Evolutionary conservation across 2,888 invertebrate species (phyloP).

Genomic region (Allacma fusca): DNA sequence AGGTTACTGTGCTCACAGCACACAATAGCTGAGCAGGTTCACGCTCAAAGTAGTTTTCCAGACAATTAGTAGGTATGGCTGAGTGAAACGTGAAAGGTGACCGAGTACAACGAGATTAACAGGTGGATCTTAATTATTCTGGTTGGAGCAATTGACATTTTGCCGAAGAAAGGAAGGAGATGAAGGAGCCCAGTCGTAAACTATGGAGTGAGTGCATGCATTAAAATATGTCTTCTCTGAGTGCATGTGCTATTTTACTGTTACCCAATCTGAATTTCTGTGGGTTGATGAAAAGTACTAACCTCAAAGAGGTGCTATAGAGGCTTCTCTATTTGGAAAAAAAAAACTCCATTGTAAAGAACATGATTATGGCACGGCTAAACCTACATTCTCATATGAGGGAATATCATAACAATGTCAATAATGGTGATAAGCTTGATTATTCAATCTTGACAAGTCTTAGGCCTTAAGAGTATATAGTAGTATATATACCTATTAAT

Average conservation of each 20-base stretch:
- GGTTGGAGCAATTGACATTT: background rate
- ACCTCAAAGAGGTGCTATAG: too few relatives aligned
- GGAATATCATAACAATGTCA: background rate
- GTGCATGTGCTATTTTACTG: background rate
- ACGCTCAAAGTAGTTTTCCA: too few relatives aligned
- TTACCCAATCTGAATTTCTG: background rate
- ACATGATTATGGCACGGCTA: too few relatives aligned
- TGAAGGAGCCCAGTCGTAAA: background rate
- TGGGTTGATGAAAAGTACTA: background rate
- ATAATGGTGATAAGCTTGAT: background rate
- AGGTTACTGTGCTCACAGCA: too few relatives aligned
- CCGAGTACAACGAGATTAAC: background rate
- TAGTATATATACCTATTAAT: too few relatives aligned
- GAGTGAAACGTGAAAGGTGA: background rate
- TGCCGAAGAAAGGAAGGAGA: background rate
- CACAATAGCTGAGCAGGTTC: too few relatives aligned
- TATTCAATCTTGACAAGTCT: background rate
- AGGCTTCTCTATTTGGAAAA: too few relatives aligned
- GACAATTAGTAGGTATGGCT: too few relatives aligned
- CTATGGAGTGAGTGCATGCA: too few relatives aligned
- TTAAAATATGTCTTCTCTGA: too few relatives aligned
- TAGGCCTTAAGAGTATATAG: too few relatives aligned
- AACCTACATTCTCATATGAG: background rate
- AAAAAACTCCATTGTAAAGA: too few relatives aligned
- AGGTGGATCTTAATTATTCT: constrained; percentile 5